phyloP scores from a whole-genome alignment of 2,797 vertebrate genomes.

The Ptychobarbus kaznakovi region DNA sequence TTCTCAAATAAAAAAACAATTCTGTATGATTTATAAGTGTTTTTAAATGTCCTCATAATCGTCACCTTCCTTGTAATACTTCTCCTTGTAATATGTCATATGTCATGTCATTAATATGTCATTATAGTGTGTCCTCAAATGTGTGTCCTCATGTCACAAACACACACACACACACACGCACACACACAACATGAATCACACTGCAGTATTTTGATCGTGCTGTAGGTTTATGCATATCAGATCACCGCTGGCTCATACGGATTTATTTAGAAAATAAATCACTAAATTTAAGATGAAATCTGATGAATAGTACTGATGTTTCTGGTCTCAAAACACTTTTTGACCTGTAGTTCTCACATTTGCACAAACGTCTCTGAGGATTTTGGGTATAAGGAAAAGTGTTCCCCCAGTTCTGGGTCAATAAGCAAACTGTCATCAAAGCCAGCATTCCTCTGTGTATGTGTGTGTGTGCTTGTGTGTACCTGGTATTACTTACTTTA shows the following conservation, averaged over 20 bases:
- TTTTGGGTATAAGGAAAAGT: constrained; percentile 40
- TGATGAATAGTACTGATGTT: background rate
- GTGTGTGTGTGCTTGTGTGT: background rate
- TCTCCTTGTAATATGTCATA: no score
- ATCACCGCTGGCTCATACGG: background rate
- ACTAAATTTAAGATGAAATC: background rate
- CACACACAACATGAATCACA: background rate
- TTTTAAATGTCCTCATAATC: no score
- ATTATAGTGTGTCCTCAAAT: no score
- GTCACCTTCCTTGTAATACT: no score
- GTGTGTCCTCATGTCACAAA: no score
- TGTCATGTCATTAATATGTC: no score
- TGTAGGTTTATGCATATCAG: background rate
- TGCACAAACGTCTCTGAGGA: constrained; percentile 42
- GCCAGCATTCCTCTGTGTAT: background rate
- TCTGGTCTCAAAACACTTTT: constrained; percentile 24
- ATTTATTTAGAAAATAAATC: constrained; percentile 1
- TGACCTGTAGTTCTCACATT: constrained; percentile 54
- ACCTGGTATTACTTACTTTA: background rate
- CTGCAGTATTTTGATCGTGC: background rate
- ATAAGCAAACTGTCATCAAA: constrained; percentile 11
- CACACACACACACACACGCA: no score
- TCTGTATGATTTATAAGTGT: no score
- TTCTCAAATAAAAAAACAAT: no score
- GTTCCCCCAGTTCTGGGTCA: constrained; percentile 42